Conservation (phyloP, 2,888 invertebrate species). For the Leistus spinibarbis region DNA sequence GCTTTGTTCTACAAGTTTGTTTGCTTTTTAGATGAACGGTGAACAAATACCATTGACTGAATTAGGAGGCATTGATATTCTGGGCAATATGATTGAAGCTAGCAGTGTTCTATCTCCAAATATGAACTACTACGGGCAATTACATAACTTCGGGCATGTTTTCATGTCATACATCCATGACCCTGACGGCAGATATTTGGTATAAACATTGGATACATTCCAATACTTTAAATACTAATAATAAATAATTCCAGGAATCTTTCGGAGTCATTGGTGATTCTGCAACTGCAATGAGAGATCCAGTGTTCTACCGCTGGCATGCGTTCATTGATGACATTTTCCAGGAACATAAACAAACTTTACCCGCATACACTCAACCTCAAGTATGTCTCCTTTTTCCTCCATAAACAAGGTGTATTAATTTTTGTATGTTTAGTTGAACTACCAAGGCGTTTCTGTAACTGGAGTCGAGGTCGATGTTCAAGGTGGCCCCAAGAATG, state of each 20-base stretch:
- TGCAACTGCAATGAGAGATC: slow-evolving; percentile 86
- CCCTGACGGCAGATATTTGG: slow-evolving; percentile 77
- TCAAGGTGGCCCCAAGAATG: slow-evolving; percentile 62
- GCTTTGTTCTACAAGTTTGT: neutral
- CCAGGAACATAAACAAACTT: slow-evolving; percentile 72
- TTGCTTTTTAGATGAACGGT: slow-evolving; percentile 61
- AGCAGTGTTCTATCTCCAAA: slow-evolving; percentile 70
- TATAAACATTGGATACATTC: slow-evolving; percentile 50
- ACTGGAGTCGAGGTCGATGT: slow-evolving; percentile 62
- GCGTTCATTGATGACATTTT: slow-evolving; percentile 79
- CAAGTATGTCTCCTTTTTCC: slow-evolving; percentile 57
- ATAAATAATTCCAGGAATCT: slow-evolving; percentile 64
- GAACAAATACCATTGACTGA: slow-evolving; percentile 66
- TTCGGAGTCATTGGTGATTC: slow-evolving; percentile 85
- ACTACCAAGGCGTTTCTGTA: slow-evolving; percentile 68
- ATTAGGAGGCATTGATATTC: slow-evolving; percentile 72
- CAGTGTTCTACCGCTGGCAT: slow-evolving; percentile 86
- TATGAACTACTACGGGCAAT: slow-evolving; percentile 73
- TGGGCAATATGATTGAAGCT: slow-evolving; percentile 82
- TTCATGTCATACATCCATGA: slow-evolving; percentile 80
- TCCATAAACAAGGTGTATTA: neutral
- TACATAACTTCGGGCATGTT: slow-evolving; percentile 84
- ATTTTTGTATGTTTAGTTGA: slow-evolving; percentile 58
- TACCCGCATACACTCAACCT: slow-evolving; percentile 67
- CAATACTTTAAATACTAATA: neutral